These are phyloP conservation scores for Setophaga kirtlandii DNA, from an alignment of 2,113 vertebrate species.

Conservation along the genomic window DNA sequence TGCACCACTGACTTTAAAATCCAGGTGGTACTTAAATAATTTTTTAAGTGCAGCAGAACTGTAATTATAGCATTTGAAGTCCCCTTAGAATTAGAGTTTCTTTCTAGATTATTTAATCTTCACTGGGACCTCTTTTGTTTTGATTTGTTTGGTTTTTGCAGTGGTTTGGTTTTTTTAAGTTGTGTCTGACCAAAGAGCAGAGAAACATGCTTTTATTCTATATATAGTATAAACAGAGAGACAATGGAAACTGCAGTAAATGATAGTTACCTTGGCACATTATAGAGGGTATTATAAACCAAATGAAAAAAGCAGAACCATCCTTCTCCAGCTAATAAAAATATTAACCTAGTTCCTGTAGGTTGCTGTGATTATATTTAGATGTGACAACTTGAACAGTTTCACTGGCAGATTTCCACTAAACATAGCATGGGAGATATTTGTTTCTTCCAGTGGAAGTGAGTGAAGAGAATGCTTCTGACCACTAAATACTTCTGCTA, in stretches of 20 bases:
- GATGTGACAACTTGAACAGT: background rate
- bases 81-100: background rate
- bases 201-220: background rate
- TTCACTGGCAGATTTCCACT: background rate
- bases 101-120: background rate
- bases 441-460: background rate
- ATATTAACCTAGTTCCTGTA: background rate
- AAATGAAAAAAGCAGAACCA: background rate
- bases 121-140: background rate
- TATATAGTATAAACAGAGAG: background rate
- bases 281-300: background rate
- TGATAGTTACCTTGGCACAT: background rate
- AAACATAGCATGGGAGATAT: rapidly evolving
- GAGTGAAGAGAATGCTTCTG: background rate
- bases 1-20: background rate
- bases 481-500: background rate
- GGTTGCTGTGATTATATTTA: background rate
- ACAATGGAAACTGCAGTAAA: background rate
- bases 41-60: background rate
- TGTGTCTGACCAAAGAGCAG: background rate
- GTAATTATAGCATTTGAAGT: background rate
- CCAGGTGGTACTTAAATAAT: background rate
- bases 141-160: background rate
- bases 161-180: background rate
- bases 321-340: background rate